Base-by-base conservation (phyloP, 2,888 invertebrate species). In the Melipona bicolor region DNA sequence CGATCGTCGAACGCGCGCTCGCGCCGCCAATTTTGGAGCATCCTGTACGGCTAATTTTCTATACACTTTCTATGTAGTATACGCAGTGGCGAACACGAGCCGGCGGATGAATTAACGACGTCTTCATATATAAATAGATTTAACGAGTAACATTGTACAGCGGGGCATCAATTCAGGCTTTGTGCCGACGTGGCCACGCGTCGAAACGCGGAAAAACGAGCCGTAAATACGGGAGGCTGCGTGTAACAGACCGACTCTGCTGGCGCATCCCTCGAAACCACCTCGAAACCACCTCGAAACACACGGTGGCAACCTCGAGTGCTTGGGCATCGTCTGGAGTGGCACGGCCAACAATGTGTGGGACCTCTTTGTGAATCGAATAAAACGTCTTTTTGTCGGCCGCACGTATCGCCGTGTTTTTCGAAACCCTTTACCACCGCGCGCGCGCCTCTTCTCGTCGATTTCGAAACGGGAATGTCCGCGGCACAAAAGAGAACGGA, bases 341-440 rank as follows among this genome's bases (percentile, higher is more conserved):
- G 52, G 56, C 76, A 32, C 80, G 62, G 68, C 52, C 77, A 86
- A 90, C 80, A 89, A 90, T 83, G 80, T 83, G 80, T 64, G 80
- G 77, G 73, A 49, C 77, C 79, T 77, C 81, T 84, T 81, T 82
- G 84, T 81, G 79, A 75, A 76, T 82, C 90, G 85, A 89, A 90
- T 88, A 84, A 90, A 90, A 85, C 85, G 61, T 82, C 79, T 87
- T 78, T 72, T 79, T 74, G 74, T 79, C 81, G 76, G 83, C 83
- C 83, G 77, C 68, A 78, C 68, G 85, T 81, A 86, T 83, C 83
- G 77, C 19, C 65, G 74, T 59, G 49, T 85, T 89, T 86, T 78
- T 80, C 78, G 69, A 90, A 89, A 87, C 90, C 90, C 89, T 89
- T 89, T 90, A 80, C 81, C 83, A 69, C 77, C 81, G 43, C 43